Percentiles rank a stretch among this genome's conserved stretches.
These are phyloP conservation scores for Asobara japonica DNA, from an alignment of 1,140 invertebrate genomes.

Conservation along the genomic window DNA sequence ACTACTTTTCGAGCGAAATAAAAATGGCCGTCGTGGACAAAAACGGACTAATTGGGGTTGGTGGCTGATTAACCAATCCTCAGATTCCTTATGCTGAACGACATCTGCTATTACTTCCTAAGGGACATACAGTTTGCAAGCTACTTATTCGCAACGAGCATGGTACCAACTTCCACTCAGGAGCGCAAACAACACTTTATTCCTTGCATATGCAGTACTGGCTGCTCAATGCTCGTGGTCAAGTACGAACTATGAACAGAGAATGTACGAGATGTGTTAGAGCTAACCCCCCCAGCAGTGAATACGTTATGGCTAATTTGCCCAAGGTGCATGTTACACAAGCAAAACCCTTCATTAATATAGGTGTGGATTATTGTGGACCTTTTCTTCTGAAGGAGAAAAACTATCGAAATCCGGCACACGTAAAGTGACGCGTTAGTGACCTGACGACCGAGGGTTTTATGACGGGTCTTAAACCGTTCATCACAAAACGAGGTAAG, in stretches of 20 bases:
- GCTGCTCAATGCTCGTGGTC: conserved; percentile 22
- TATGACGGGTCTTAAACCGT: conserved; percentile 43
- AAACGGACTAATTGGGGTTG: conserved; percentile 44
- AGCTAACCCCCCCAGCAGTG: conserved; percentile 16
- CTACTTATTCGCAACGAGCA: conserved; percentile 18
- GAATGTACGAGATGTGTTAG: no score
- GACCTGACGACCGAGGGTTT: conserved; percentile 48
- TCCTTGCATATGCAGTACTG: conserved; percentile 31
- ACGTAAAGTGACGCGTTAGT: conserved; percentile 48
- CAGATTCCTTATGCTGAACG: background rate
- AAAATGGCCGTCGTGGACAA: conserved; percentile 31
- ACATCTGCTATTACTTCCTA: conserved; percentile 33
- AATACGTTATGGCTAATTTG: conserved; percentile 51
- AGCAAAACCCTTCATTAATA: no score
- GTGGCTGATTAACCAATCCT: conserved; percentile 36
- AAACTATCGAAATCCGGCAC: no score
- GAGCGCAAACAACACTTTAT: no score
- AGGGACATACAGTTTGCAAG: conserved; percentile 15
- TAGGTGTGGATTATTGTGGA: no score
- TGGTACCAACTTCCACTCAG: conserved; percentile 12
- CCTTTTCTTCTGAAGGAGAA: no score
- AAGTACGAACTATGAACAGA: conserved; percentile 22
- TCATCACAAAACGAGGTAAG: conserved; percentile 43
- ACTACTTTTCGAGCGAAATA: background rate
- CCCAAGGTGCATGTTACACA: conserved; percentile 40